Evolutionary conservation across 2,113 vertebrate genomes (phyloP), one percentile per base, ranked within the genome.

Genomic region (Ploceus nigricollis): DNA sequence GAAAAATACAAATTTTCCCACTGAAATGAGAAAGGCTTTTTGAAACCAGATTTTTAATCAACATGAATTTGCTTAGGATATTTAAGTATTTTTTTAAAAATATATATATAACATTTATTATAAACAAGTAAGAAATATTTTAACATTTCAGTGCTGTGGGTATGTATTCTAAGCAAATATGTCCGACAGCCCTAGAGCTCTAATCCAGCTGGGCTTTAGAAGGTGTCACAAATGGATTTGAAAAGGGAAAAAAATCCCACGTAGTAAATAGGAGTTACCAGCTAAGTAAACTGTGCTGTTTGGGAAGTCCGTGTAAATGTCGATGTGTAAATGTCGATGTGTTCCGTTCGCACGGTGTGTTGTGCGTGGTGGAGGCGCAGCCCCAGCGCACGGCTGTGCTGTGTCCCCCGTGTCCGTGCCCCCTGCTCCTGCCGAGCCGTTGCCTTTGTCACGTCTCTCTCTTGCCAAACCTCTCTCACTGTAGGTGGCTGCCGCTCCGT

Each of bases 401-500:
- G 44, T 25, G 61, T 78, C 33, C 54, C 20, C 20, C 16, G 39
- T n/a, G n/a, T 54, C 84, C 56, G 65, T 16, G 40, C 13, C 23
- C n/a, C 27, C 19, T 4, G 51, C 60, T 56, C 50, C 61, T 20
- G 39, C 65, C 42, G 4, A 56, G 3, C 28, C 35, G 42, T 53
- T 31, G 15, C 42, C 64, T 44, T 23, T 73, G 58, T 82, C 72
- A 6, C 44, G 31, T 47, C 70, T 88, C 95, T 89, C 70, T 85
- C 91, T 82, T 37, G 88, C 84, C 30, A 81, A 39, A 51, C 87
- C 63, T 96, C 81, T 79, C 78, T 86, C 93, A 3, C 76, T 58
- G 11, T 97, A 96, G 97, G 97, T 95, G 79, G 77, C 96, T 97
- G 93, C 94, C 95, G 75, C 96, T 82, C 35, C 92, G 73, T 93